Evolutionary conservation across 2,888 invertebrate genomes (phyloP).

Genomic region (Oligia latruncula): DNA sequence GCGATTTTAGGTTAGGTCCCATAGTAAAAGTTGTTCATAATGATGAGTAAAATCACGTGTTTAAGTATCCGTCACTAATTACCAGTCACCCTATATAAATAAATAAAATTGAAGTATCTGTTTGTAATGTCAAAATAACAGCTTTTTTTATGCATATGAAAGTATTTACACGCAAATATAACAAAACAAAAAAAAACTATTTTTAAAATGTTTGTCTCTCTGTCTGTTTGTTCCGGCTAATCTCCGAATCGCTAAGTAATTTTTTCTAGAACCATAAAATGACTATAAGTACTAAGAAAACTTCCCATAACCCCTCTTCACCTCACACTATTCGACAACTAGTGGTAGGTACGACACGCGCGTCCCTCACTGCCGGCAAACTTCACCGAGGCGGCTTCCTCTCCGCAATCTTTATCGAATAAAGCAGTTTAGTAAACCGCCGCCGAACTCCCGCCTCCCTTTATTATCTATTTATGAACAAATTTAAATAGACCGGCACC

Average conservation of each 20-base stretch:
- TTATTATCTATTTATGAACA: conserved; percentile 86
- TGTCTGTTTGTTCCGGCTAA: neutral
- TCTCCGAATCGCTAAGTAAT: neutral
- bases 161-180: neutral
- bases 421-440: conserved; percentile 83
- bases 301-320: neutral
- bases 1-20: too few species aligned
- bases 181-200: neutral
- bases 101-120: neutral
- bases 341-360: conserved; percentile 46
- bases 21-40: too few species aligned
- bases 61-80: too few species aligned
- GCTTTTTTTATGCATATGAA: neutral
- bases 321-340: conserved; percentile 44
- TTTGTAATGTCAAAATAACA: neutral
- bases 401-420: conserved; percentile 85
- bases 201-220: neutral
- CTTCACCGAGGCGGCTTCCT: conserved; percentile 67
- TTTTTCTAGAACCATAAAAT: neutral
- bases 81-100: too few species aligned
- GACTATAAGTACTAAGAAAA: neutral
- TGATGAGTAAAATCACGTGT: too few species aligned
- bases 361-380: conserved; percentile 60
- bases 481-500: conserved; percentile 79
- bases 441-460: conserved; percentile 77